These are phyloP conservation scores for Galbula dea DNA, from an alignment of 2,113 vertebrate genomes.

Conservation along the genomic window DNA sequence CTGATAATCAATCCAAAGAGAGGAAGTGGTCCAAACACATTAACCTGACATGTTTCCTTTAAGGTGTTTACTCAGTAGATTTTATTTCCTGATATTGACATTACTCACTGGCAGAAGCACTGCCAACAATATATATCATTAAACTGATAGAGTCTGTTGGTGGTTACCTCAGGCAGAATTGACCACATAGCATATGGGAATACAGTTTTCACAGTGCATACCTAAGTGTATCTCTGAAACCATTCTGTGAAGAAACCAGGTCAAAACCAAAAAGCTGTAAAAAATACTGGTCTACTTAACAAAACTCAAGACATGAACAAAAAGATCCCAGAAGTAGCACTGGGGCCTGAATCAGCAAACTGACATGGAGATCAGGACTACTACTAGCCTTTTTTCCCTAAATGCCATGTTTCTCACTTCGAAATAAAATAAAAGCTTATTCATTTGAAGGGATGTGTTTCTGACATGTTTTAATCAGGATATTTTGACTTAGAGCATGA, in stretches of 20 bases:
- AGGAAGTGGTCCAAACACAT: not conserved
- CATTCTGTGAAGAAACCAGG: not conserved
- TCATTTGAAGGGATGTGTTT: not conserved
- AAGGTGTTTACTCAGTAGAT: not conserved
- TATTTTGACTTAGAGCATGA: not conserved
- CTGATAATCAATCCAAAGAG: not conserved
- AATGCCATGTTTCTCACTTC: not conserved
- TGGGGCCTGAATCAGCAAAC: not conserved
- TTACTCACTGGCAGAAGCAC: not conserved
- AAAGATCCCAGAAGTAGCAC: not conserved
- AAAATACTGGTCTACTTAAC: not conserved
- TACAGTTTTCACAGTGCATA: not conserved
- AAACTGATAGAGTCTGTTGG: not conserved
- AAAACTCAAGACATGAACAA: not conserved
- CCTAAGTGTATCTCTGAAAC: not conserved
- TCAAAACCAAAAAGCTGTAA: not conserved
- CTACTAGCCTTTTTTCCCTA: not conserved
- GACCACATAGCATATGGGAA: not conserved
- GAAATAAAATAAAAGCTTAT: not conserved
- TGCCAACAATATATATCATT: not conserved
- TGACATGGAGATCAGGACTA: not conserved
- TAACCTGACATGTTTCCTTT: not conserved
- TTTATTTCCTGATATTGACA: not conserved
- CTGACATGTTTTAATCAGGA: not conserved
- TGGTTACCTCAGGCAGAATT: constrained; percentile 20